phyloP scores from a whole-genome alignment of 2,888 invertebrate genomes.

The Drosophila neoperkinsi region DNA sequence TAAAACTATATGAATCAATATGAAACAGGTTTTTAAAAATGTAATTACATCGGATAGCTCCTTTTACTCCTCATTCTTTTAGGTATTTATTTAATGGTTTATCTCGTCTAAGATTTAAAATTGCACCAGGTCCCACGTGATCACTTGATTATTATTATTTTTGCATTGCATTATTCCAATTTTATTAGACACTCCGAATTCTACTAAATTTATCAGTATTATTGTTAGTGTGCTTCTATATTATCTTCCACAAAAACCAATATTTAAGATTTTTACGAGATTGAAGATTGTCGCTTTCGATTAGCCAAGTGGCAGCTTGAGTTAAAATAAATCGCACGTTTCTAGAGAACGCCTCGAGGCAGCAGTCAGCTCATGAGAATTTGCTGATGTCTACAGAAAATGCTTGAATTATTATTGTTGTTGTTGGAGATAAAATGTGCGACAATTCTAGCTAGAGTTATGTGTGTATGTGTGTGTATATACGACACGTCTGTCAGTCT shows the following conservation, averaged over 20 bases:
- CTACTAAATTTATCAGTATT: not conserved
- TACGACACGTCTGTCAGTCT: conserved; percentile 14
- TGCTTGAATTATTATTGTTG: conserved; percentile 40
- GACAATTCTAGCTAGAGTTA: conserved; percentile 64
- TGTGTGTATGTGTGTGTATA: conserved; percentile 15
- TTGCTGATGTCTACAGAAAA: conserved; percentile 74
- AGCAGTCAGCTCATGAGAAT: conserved; percentile 34
- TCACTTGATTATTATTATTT: not conserved
- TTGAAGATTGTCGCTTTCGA: conserved; percentile 58
- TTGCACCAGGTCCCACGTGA: not conserved
- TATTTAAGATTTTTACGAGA: conserved; percentile 7
- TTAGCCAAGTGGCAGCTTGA: conserved; percentile 67
- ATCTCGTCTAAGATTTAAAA: not conserved
- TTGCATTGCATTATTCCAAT: too few relatives aligned
- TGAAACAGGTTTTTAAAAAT: too few relatives aligned
- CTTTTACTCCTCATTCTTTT: not conserved
- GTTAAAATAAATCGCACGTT: conserved; percentile 58
- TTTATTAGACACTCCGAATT: not conserved
- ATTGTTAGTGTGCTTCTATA: not conserved
- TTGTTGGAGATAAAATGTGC: conserved; percentile 60
- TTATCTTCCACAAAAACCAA: not conserved
- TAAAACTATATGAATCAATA: not conserved
- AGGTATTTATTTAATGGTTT: not conserved
- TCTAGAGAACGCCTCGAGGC: conserved; percentile 29
- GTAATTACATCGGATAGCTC: not conserved